Conservation (phyloP, 1,140 invertebrate species). For the Epicauta chinensis region DNA sequence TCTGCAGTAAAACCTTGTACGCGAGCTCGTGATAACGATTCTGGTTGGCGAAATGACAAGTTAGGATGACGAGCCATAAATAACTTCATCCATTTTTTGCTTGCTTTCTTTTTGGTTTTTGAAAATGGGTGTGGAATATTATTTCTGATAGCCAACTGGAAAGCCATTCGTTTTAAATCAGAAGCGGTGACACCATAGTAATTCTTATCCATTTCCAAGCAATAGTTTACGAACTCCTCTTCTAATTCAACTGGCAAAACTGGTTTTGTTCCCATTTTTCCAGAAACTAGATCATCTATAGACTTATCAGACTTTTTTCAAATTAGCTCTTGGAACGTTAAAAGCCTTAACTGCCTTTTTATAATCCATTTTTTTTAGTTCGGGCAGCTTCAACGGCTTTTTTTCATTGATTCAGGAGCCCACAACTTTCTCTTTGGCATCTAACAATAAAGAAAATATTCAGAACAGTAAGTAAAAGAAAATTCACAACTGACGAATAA, state of each 20-base stretch:
- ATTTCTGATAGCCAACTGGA: conserved; percentile 23
- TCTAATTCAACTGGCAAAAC: not conserved
- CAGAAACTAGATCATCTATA: conserved; percentile 4
- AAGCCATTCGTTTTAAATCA: conserved; percentile 17
- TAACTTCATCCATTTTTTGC: conserved; percentile 20
- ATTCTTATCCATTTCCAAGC: not conserved
- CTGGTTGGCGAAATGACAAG: conserved; percentile 29
- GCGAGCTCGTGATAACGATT: conserved; percentile 31
- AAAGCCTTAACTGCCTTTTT: not conserved
- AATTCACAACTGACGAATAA: too few species aligned
- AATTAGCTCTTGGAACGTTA: conserved; percentile 7
- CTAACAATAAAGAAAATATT: too few species aligned
- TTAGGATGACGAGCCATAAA: conserved; percentile 21
- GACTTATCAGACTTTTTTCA: too few species aligned
- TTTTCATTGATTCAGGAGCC: too few species aligned
- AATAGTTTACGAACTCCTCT: too few species aligned
- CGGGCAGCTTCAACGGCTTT: not conserved
- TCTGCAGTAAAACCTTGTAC: conserved; percentile 34
- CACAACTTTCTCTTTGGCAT: too few species aligned
- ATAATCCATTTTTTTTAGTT: conserved; percentile 1
- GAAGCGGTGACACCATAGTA: conserved; percentile 1
- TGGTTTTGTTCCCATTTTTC: not conserved
- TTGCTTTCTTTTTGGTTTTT: conserved; percentile 7
- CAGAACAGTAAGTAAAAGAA: too few species aligned
- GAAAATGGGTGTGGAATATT: conserved; percentile 16